Evolutionary conservation across 1,140 invertebrate genomes (phyloP).

Genomic region (Artemia franciscana): DNA sequence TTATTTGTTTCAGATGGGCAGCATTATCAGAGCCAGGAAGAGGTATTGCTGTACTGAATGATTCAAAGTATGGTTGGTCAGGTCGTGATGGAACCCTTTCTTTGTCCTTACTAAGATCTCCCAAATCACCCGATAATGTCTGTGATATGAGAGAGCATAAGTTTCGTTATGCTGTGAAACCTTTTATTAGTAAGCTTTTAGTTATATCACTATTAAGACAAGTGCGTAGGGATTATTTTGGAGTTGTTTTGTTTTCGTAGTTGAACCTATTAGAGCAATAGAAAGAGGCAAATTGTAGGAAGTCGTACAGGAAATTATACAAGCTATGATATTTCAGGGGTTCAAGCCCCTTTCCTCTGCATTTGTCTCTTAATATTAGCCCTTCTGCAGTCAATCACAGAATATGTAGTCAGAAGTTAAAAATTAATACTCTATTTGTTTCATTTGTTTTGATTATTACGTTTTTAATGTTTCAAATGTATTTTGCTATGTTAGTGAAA

Average conservation of each 20-base stretch:
- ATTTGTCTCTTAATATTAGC: too few relatives aligned
- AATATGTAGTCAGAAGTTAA: too few relatives aligned
- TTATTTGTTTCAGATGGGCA: slow-evolving; percentile 25
- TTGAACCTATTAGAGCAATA: slow-evolving; percentile 7
- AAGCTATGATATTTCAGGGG: too few relatives aligned
- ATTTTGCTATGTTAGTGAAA: too few relatives aligned
- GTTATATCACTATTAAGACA: neutral
- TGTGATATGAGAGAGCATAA: slow-evolving; percentile 27
- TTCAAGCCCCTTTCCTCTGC: too few relatives aligned
- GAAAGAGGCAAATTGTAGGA: neutral
- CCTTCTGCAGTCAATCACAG: too few relatives aligned
- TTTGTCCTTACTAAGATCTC: slow-evolving; percentile 25
- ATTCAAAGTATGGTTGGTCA: slow-evolving; percentile 28
- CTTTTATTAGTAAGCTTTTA: slow-evolving; percentile 22
- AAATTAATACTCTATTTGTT: too few relatives aligned
- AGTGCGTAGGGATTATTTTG: too few relatives aligned
- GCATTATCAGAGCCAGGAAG: slow-evolving; percentile 26
- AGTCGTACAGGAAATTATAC: too few relatives aligned
- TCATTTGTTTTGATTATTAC: too few relatives aligned
- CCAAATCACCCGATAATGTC: slow-evolving; percentile 25
- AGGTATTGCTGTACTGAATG: slow-evolving; percentile 29
- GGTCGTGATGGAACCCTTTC: slow-evolving; percentile 22
- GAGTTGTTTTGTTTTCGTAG: neutral
- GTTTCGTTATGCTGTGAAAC: slow-evolving; percentile 28
- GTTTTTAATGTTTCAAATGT: too few relatives aligned